Conservation (phyloP, 2,113 vertebrate species). For the Piprites chloris region DNA sequence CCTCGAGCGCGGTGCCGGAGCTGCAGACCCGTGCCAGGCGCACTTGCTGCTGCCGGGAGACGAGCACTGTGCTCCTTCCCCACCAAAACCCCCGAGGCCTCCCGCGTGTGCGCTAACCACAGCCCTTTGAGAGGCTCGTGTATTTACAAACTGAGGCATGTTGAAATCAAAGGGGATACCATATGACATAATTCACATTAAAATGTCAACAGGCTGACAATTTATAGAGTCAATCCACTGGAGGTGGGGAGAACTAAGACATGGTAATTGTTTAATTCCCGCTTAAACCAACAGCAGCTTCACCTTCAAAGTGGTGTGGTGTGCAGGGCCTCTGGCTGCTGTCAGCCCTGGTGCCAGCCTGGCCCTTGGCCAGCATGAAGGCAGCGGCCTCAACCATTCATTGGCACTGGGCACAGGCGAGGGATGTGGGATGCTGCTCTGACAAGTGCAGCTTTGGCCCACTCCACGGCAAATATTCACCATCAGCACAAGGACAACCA, state of each 20-base stretch:
- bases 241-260: conserved; percentile 82
- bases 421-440: background rate
- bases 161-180: conserved; percentile 99
- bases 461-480: background rate
- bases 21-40: background rate
- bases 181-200: conserved; percentile 99
- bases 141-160: conserved; percentile 99
- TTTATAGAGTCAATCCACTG: conserved; percentile 86
- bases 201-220: conserved; percentile 94
- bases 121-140: conserved; percentile 95
- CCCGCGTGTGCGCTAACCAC: conserved; percentile 91
- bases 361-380: conserved; percentile 52
- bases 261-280: conserved; percentile 80
- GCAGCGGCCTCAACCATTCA: conserved; percentile 55
- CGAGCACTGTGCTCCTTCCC: conserved; percentile 61
- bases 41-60: background rate
- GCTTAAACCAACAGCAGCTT: conserved; percentile 75
- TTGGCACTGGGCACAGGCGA: background rate
- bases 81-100: conserved; percentile 90
- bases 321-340: conserved; percentile 58
- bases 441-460: background rate
- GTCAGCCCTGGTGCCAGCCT: conserved; percentile 67
- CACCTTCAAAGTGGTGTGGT: conserved; percentile 54
- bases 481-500: background rate
- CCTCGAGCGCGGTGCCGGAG: background rate